phyloP scores from a whole-genome alignment of 2,797 vertebrate species.

The Phylloscopus collybita region DNA sequence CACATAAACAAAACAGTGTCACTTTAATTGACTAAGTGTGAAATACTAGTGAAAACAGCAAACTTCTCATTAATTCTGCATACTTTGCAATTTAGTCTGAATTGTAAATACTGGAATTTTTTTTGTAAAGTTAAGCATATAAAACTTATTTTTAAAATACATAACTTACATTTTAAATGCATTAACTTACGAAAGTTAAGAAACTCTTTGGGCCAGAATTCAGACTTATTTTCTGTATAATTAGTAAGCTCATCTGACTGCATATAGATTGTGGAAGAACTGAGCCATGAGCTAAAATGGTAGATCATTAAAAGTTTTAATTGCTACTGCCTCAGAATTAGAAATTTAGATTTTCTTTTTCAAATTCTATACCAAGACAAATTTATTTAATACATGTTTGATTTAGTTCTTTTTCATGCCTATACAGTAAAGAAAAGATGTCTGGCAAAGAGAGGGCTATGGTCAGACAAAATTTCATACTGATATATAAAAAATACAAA shows the following conservation, averaged over 20 bases:
- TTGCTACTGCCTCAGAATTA: background rate
- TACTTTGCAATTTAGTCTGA: background rate
- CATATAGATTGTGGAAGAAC: background rate
- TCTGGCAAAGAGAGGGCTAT: background rate
- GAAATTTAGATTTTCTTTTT: background rate
- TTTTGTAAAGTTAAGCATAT: background rate
- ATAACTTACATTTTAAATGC: background rate
- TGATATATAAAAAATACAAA: background rate
- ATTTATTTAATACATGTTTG: background rate
- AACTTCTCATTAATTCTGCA: background rate
- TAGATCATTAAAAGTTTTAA: background rate
- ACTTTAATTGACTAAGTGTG: background rate
- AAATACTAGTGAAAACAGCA: background rate
- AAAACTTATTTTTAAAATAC: background rate
- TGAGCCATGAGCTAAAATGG: background rate
- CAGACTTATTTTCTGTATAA: background rate
- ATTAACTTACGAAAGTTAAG: background rate
- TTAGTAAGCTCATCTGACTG: background rate
- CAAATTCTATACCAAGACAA: background rate
- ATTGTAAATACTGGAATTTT: background rate
- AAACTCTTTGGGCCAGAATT: background rate
- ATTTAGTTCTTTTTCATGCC: background rate
- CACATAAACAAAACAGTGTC: background rate
- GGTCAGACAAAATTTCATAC: background rate
- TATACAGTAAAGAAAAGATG: background rate